phyloP scores from a whole-genome alignment of 2,888 invertebrate species.

The Pemphredon lugubris region DNA sequence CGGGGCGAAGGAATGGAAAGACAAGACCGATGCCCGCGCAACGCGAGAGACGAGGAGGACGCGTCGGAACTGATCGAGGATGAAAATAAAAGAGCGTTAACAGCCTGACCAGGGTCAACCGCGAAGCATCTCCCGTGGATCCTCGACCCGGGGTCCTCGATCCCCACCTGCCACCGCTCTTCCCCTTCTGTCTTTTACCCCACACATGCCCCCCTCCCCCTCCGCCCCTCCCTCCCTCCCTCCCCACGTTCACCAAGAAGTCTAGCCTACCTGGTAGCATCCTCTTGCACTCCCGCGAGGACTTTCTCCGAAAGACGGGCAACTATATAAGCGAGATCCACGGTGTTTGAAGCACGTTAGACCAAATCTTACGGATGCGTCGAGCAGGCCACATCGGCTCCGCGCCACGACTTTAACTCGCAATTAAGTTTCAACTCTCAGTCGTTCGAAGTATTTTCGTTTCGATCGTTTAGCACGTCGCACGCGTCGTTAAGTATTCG shows the following conservation, averaged over 20 bases:
- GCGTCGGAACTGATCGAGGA: not conserved
- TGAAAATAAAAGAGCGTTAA: conserved; percentile 3
- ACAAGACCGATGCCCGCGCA: not conserved
- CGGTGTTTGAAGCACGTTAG: conserved; percentile 79
- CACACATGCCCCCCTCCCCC: conserved; percentile 31
- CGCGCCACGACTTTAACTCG: conserved; percentile 35
- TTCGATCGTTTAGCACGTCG: not conserved
- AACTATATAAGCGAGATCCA: conserved; percentile 80
- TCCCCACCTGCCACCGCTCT: conserved; percentile 29
- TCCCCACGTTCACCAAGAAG: conserved; percentile 64
- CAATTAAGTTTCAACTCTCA: too few species aligned
- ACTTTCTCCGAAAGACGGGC: conserved; percentile 81
- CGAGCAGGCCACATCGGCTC: conserved; percentile 55
- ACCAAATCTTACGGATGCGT: conserved; percentile 76
- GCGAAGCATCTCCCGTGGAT: conserved; percentile 25
- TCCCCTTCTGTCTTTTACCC: conserved; percentile 24
- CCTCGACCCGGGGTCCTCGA: conserved; percentile 24
- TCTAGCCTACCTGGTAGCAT: conserved; percentile 67
- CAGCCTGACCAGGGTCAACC: conserved; percentile 56
- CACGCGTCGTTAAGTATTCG: conserved; percentile 12
- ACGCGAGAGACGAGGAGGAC: conserved; percentile 12
- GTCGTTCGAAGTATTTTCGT: not conserved
- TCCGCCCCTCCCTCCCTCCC: too few species aligned
- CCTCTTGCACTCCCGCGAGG: conserved; percentile 71
- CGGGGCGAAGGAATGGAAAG: not conserved